A percentile compares a stretch with the other conserved stretches of the same genome.
Conservation (phyloP, 2,797 vertebrate genomes). For the Propithecus deckenii region DNA sequence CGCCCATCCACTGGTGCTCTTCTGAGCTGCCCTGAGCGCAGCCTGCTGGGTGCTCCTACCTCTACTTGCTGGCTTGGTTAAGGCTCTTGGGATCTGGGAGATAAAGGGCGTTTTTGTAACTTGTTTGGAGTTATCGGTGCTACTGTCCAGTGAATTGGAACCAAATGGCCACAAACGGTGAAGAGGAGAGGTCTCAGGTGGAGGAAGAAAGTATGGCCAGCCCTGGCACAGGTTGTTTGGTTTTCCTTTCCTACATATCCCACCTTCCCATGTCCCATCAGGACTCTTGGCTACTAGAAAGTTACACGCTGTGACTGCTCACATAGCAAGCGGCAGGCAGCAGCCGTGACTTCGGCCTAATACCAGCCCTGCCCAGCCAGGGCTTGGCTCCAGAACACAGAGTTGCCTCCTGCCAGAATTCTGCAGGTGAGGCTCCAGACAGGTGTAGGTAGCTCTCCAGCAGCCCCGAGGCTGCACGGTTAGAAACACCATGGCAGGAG, state of each 20-base stretch:
- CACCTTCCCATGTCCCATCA: neutral
- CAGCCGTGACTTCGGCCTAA: neutral
- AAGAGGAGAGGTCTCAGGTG: neutral
- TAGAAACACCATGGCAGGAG: neutral
- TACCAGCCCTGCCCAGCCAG: slow-evolving; percentile 7
- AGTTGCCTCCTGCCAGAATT: slow-evolving; percentile 49
- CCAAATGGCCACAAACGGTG: neutral
- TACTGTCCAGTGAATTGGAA: neutral
- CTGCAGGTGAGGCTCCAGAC: slow-evolving; percentile 32
- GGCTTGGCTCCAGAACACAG: neutral
- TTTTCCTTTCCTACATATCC: neutral
- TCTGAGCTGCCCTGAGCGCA: neutral
- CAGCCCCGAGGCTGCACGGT: neutral
- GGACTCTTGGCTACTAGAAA: neutral
- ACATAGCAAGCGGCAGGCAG: neutral
- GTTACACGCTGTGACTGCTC: neutral
- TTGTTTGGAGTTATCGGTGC: neutral
- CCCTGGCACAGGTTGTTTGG: neutral
- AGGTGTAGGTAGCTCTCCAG: neutral
- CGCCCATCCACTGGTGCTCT: neutral
- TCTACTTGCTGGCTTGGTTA: neutral
- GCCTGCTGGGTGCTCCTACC: neutral
- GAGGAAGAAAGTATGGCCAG: neutral
- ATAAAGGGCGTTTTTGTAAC: neutral
- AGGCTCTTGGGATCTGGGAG: neutral